Conservation (phyloP, 1,140 invertebrate genomes). For the Bombus impatiens region DNA sequence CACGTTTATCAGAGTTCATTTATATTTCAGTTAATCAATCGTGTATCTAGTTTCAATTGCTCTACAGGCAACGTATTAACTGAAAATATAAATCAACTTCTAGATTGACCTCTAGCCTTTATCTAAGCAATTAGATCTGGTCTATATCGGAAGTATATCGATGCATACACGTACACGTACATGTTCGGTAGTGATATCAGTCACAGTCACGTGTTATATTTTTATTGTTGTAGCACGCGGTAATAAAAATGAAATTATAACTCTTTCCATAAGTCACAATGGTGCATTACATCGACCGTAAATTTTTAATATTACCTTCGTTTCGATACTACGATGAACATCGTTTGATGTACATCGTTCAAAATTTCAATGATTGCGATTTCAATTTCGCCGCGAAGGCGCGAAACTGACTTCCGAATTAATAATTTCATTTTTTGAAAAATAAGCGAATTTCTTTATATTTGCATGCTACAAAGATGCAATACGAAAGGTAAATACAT, state of each 20-base stretch:
- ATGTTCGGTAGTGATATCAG: constrained; percentile 10
- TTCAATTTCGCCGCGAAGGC: neutral
- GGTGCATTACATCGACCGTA: neutral
- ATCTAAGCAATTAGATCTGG: constrained; percentile 46
- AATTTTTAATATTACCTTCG: neutral
- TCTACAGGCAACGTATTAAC: constrained; percentile 31
- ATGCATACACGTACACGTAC: constrained; percentile 12
- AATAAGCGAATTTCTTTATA: neutral
- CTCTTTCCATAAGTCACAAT: neutral
- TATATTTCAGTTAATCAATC: constrained; percentile 55
- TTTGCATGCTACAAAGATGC: too few relatives aligned
- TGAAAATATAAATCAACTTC: constrained; percentile 51
- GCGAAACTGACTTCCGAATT: neutral
- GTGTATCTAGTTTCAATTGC: neutral
- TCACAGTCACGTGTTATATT: constrained; percentile 35
- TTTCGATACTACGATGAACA: too few relatives aligned
- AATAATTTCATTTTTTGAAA: neutral
- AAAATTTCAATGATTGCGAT: neutral
- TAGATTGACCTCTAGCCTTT: constrained; percentile 39
- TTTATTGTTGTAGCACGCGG: neutral
- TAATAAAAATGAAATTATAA: neutral
- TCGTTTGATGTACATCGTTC: neutral
- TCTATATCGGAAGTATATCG: constrained; percentile 28
- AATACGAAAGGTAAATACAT: neutral
- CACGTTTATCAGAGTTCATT: constrained; percentile 45